Evolutionary conservation across 2,113 vertebrate species (phyloP), one percentile per base, ranked within the genome.

Genomic region (Herpetotheres cachinnans): DNA sequence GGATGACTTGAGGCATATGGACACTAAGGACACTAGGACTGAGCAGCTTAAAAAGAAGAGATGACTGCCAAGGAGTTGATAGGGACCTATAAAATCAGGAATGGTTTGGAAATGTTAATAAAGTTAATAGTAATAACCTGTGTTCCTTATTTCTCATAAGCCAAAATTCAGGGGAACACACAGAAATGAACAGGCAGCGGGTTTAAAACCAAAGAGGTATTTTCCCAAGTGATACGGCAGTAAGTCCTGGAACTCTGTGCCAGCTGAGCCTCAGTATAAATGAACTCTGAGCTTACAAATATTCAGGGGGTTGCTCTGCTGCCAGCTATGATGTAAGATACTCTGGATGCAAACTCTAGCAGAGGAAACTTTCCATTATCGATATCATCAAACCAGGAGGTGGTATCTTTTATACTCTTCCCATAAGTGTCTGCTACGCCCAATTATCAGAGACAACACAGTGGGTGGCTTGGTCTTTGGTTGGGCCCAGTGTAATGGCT

Each of bases 51-150:
- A 8, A 82, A 71, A 63, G 26, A 36, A 32, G n/a, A 76, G 18
- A n/a, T 5, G 12, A 63, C 18, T 67, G 26, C 10, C 47, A 44
- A 16, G 18, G 10, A 2, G 0, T 8, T 72, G 44, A 34, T 1
- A 52, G 44, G 95, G 38, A 52, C 22, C 14, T 30, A 49, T 65
- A 85, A 82, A 52, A 69, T 40, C 61, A 69, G 36, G 40, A 90
- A 26, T 24, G 49, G 30, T 54, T 77, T 69, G 40, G 30, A 83
- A 82, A 88, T 9, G 16, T 30, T 16, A 3, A n/a, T 50, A 55
- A 52, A 10, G 9, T 56, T 19, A 49, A 42, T 50, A 92, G 49
- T 38, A 61, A 65, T 9, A 34, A 62, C 22, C 8, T 1, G 0
- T 22, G 16, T 5, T 79, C 13, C 61, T 89, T 74, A 84, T 55